Evolutionary conservation across 2,113 vertebrate species (phyloP).

Genomic region (Gavia stellata): DNA sequence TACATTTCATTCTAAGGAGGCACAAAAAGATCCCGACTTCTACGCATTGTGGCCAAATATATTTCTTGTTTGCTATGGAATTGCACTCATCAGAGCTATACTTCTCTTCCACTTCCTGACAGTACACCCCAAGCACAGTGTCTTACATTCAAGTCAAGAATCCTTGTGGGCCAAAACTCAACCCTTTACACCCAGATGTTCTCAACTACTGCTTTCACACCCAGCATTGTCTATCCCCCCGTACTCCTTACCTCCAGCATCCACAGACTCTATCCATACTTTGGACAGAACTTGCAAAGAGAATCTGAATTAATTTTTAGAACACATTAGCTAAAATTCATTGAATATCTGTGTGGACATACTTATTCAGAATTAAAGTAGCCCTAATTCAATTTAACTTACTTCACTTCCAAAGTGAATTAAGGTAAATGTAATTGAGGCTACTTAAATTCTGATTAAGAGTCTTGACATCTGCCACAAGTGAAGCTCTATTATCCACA

Average conservation of each 20-base stretch:
- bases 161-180: not conserved
- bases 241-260: not conserved
- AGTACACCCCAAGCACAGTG: not conserved
- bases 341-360: conserved; percentile 14
- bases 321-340: conserved; percentile 1
- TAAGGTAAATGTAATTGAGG: conserved; percentile 45
- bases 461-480: conserved; percentile 48
- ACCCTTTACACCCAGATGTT: not conserved
- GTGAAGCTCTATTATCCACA: conserved; percentile 35
- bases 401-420: conserved; percentile 54
- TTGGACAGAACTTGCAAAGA: not conserved
- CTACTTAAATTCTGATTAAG: conserved; percentile 61
- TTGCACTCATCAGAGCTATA: not conserved
- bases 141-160: not conserved
- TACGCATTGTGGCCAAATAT: not conserved
- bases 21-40: not conserved
- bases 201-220: not conserved
- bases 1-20: not conserved
- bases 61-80: not conserved
- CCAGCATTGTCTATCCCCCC: not conserved
- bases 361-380: conserved; percentile 23
- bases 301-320: not conserved
- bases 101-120: not conserved
- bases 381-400: conserved; percentile 42
- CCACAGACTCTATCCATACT: not conserved